Evolutionary conservation across 2,113 vertebrate species (phyloP).

Genomic region (Alectura lathami): DNA sequence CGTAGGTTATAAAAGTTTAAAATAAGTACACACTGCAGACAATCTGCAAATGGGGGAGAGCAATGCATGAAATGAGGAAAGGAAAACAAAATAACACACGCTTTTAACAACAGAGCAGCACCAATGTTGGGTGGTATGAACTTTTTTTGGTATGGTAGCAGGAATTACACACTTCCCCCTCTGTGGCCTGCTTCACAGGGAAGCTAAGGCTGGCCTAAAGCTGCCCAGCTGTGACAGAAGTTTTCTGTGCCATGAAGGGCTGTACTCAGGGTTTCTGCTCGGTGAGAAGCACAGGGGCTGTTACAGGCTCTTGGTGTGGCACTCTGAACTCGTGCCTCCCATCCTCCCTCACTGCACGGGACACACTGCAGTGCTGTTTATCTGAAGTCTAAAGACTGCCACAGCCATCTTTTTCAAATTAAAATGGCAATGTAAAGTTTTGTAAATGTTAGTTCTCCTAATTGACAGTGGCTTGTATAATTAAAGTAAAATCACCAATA

Average conservation of each 20-base stretch:
- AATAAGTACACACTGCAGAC: constrained; percentile 61
- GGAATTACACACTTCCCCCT: constrained; percentile 12
- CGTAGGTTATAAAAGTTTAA: constrained; percentile 76
- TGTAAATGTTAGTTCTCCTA: constrained; percentile 77
- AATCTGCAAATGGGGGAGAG: constrained; percentile 60
- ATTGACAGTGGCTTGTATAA: constrained; percentile 72
- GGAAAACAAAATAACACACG: constrained; percentile 46
- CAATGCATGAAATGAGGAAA: constrained; percentile 30
- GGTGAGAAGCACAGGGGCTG: constrained; percentile 43
- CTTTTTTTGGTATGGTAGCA: constrained; percentile 33
- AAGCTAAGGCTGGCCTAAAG: constrained; percentile 44
- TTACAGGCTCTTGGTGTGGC: constrained; percentile 7
- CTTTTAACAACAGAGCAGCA: constrained; percentile 42
- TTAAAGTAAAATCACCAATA: constrained; percentile 77
- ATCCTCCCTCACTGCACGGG: background rate
- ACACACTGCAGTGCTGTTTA: constrained; percentile 25
- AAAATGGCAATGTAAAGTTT: constrained; percentile 72
- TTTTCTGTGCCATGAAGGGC: constrained; percentile 61
- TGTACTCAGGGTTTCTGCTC: constrained; percentile 33
- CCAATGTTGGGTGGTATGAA: constrained; percentile 57
- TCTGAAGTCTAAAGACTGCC: constrained; percentile 58
- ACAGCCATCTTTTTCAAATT: constrained; percentile 72
- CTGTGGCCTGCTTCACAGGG: constrained; percentile 61
- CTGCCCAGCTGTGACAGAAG: background rate
- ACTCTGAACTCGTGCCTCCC: constrained; percentile 18